Conservation (phyloP, 2,888 invertebrate genomes). For the Arctia plantaginis region DNA sequence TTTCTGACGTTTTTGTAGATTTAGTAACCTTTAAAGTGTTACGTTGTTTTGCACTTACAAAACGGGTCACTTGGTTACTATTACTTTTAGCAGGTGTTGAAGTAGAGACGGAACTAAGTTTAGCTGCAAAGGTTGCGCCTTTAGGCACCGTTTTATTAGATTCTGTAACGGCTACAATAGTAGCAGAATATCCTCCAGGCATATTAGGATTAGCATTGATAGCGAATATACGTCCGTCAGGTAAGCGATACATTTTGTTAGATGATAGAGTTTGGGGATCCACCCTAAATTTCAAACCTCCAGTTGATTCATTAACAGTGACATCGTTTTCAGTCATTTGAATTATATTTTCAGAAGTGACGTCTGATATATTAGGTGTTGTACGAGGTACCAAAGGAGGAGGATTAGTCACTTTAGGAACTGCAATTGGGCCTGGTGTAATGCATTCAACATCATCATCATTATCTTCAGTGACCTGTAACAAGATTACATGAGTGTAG, state of each 20-base stretch:
- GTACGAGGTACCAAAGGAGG: conserved; percentile 59
- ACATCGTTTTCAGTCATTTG: conserved; percentile 85
- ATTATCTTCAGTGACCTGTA: conserved; percentile 78
- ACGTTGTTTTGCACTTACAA: conserved; percentile 39
- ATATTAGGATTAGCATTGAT: conserved; percentile 81
- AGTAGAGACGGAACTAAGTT: conserved; percentile 67
- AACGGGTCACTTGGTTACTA: conserved; percentile 28
- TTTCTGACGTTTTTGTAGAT: conserved; percentile 37
- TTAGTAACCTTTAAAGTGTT: conserved; percentile 46
- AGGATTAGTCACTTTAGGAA: conserved; percentile 58
- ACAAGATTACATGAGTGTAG: conserved; percentile 10
- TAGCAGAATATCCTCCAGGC: conserved; percentile 85
- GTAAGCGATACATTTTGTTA: conserved; percentile 84
- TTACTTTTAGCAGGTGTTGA: conserved; percentile 44
- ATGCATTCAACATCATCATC: conserved; percentile 84
- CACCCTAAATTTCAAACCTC: conserved; percentile 82
- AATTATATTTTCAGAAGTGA: conserved; percentile 74
- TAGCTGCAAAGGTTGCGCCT: conserved; percentile 76
- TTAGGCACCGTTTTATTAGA: conserved; percentile 60
- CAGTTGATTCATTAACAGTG: conserved; percentile 80
- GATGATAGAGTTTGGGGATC: conserved; percentile 83
- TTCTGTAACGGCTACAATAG: conserved; percentile 81
- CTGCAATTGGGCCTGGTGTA: conserved; percentile 72
- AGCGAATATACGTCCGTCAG: conserved; percentile 83
- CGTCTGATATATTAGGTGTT: conserved; percentile 52